Percentiles rank a stretch among this genome's conserved stretches.
Conservation (phyloP, 2,888 invertebrate species). For the Tanytarsus gracilentus region DNA sequence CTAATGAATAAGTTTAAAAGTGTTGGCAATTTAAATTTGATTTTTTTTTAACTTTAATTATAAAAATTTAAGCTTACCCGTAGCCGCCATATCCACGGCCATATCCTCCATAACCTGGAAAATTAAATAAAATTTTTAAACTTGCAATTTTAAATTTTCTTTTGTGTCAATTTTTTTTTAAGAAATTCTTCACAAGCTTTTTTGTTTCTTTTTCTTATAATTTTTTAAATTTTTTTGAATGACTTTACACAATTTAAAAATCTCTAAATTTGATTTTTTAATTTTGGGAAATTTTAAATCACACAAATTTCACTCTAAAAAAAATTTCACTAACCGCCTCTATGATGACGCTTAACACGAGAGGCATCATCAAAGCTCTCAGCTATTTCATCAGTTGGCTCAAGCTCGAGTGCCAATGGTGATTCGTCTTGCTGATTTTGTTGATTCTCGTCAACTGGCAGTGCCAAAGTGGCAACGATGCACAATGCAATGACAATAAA, state of each 20-base stretch:
- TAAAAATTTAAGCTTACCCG: no score
- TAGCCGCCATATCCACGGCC: conserved; percentile 6
- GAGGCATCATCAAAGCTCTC: neutral
- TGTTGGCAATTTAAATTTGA: neutral
- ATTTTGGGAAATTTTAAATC: no score
- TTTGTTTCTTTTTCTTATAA: neutral
- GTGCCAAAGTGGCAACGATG: neutral
- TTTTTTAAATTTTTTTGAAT: neutral
- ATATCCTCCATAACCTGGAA: neutral
- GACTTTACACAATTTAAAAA: neutral
- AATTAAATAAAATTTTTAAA: neutral
- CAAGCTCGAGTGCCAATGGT: neutral
- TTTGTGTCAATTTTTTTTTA: neutral
- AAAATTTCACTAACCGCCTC: neutral
- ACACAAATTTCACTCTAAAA: neutral
- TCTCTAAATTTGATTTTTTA: no score
- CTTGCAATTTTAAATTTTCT: neutral
- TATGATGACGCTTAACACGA: conserved; percentile 8
- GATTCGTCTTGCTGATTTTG: neutral
- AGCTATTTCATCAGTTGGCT: neutral
- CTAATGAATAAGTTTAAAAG: neutral
- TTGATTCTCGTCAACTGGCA: neutral
- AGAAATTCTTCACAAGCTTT: neutral
- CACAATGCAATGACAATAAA: neutral
- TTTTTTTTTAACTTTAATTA: no score